phyloP scores from a whole-genome alignment of 2,888 invertebrate genomes.

The Drosophila bunnanda region DNA sequence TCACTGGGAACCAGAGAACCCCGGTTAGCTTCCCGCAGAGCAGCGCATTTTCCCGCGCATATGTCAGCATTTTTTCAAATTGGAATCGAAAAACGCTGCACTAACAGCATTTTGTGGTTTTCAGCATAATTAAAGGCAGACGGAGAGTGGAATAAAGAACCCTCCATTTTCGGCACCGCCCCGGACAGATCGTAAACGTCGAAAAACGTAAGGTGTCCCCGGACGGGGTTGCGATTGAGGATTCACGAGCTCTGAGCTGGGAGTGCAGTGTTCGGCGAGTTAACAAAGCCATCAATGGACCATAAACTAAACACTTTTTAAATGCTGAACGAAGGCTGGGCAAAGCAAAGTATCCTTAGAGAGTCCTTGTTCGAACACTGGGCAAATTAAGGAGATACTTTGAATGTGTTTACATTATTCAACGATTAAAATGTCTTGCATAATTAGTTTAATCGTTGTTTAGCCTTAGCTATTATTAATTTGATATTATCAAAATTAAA shows the following conservation, averaged over 20 bases:
- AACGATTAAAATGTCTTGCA: too few relatives aligned
- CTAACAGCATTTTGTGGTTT: slow-evolving; percentile 83
- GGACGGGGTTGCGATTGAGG: slow-evolving; percentile 48
- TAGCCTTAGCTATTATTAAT: too few relatives aligned
- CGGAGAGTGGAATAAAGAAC: slow-evolving; percentile 49
- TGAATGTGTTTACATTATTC: not conserved
- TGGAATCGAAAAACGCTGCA: slow-evolving; percentile 72
- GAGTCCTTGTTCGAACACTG: slow-evolving; percentile 26
- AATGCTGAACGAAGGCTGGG: slow-evolving; percentile 58
- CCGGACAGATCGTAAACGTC: slow-evolving; percentile 82
- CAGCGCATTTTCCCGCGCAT: slow-evolving; percentile 78
- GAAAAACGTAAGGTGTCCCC: slow-evolving; percentile 81
- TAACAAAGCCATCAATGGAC: slow-evolving; percentile 84
- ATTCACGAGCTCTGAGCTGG: slow-evolving; percentile 46
- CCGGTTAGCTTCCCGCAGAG: slow-evolving; percentile 52
- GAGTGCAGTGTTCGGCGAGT: slow-evolving; percentile 69
- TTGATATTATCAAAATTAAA: too few relatives aligned
- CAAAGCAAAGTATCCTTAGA: slow-evolving; percentile 11
- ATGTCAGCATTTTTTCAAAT: slow-evolving; percentile 83
- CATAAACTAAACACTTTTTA: slow-evolving; percentile 84
- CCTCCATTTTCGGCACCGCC: slow-evolving; percentile 57
- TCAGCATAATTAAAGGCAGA: slow-evolving; percentile 81
- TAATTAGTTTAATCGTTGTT: too few relatives aligned
- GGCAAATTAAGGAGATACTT: not conserved
- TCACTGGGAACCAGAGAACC: slow-evolving; percentile 22